These are phyloP conservation scores for Spea multiplicata DNA, from an alignment of 2,113 vertebrate species.

Conservation along the genomic window DNA sequence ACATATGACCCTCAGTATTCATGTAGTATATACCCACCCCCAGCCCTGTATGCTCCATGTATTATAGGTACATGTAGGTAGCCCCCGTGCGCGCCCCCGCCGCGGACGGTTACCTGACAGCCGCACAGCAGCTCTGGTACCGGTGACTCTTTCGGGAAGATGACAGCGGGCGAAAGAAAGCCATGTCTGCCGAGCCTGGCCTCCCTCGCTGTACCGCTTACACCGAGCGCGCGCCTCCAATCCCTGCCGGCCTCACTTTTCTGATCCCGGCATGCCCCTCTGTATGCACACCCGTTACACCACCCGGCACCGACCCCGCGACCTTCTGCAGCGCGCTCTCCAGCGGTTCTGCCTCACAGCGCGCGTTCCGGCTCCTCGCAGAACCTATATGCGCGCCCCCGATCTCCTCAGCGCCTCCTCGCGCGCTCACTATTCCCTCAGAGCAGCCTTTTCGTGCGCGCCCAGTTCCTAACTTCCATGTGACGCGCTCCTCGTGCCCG, in stretches of 20 bases:
- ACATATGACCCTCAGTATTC: background rate
- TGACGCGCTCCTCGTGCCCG: too few relatives aligned
- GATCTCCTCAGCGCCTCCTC: too few relatives aligned
- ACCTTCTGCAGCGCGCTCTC: background rate
- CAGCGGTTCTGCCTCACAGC: background rate
- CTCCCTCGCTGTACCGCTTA: background rate
- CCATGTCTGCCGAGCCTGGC: background rate
- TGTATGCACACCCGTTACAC: background rate
- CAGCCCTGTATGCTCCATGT: too few relatives aligned
- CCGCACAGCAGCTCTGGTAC: conserved; percentile 58
- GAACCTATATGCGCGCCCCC: too few relatives aligned
- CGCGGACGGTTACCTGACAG: conserved; percentile 61
- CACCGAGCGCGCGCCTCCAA: background rate
- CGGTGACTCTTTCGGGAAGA: conserved; percentile 54
- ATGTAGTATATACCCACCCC: background rate
- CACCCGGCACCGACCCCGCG: background rate
- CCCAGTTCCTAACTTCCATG: too few relatives aligned
- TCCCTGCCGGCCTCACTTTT: background rate
- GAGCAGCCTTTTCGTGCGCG: too few relatives aligned
- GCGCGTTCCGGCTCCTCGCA: background rate
- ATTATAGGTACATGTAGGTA: background rate
- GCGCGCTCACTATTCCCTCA: too few relatives aligned
- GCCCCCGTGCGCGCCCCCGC: background rate
- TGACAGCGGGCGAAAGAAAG: conserved; percentile 1
- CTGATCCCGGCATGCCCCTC: too few relatives aligned